These are phyloP conservation scores for Alviniconcha strummeri DNA, from an alignment of 2,888 invertebrate genomes.

Conservation along the genomic window DNA sequence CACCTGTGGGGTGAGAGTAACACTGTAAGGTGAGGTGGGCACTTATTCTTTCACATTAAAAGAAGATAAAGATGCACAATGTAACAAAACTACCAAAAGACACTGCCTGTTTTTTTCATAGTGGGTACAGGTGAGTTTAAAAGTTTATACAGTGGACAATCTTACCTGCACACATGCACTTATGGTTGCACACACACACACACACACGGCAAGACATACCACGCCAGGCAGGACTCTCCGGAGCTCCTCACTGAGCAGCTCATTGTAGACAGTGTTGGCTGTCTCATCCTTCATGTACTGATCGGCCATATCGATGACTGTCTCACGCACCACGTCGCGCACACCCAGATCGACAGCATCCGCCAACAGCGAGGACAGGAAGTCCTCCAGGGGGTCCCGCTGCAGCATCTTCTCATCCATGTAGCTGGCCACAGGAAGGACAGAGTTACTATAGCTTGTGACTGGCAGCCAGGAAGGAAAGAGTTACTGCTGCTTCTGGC, in stretches of 20 bases:
- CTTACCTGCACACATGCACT: too few species aligned
- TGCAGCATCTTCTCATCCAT: conserved; percentile 46
- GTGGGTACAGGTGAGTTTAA: too few species aligned
- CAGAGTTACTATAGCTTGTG: not conserved
- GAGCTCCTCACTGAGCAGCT: conserved; percentile 52
- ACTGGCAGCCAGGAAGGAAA: not conserved
- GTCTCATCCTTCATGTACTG: conserved; percentile 49
- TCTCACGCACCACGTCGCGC: conserved; percentile 52
- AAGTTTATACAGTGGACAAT: too few species aligned
- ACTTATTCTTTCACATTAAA: too few species aligned
- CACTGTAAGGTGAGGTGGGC: too few species aligned
- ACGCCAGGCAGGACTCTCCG: conserved; percentile 51
- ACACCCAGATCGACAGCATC: conserved; percentile 51
- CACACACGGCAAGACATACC: conserved; percentile 38
- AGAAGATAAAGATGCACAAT: too few species aligned
- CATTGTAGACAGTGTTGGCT: conserved; percentile 46
- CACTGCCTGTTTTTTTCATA: too few species aligned
- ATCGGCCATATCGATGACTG: conserved; percentile 53
- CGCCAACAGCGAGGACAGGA: conserved; percentile 51
- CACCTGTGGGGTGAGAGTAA: too few species aligned
- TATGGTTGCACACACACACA: too few species aligned
- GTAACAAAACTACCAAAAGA: too few species aligned
- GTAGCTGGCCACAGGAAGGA: conserved; percentile 44
- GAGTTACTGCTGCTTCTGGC: not conserved
- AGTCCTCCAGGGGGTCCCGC: conserved; percentile 54